Conservation (phyloP, 2,797 vertebrate genomes). For the Meda fulgida region DNA sequence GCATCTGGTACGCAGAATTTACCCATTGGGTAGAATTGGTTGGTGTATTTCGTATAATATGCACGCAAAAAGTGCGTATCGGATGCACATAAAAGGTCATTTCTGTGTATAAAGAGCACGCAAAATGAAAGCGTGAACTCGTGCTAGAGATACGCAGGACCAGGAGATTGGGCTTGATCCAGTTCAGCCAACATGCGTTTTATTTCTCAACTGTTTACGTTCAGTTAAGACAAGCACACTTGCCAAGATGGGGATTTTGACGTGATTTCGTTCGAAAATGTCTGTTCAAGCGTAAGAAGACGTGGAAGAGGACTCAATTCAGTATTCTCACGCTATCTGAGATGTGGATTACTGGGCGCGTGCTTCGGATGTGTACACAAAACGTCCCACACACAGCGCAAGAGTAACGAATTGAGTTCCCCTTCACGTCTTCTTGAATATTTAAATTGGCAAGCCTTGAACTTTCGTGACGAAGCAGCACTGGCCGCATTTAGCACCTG, state of each 20-base stretch:
- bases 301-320: not conserved
- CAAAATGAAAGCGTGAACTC: too few relatives aligned
- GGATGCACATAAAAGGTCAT: too few relatives aligned
- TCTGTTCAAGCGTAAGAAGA: not conserved
- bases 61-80: too few relatives aligned
- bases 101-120: too few relatives aligned
- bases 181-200: too few relatives aligned
- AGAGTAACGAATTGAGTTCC: not conserved
- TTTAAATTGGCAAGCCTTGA: not conserved
- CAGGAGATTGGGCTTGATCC: too few relatives aligned
- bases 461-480: not conserved
- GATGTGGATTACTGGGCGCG: too few relatives aligned
- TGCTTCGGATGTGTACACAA: not conserved
- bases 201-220: not conserved
- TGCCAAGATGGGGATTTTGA: not conserved
- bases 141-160: too few relatives aligned
- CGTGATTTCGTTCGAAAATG: not conserved
- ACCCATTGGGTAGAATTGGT: too few relatives aligned
- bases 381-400: not conserved
- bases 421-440: not conserved
- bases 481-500: not conserved
- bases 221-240: not conserved
- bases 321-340: not conserved
- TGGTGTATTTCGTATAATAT: too few relatives aligned
- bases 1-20: too few relatives aligned